Base-by-base conservation (phyloP, 2,888 invertebrate species). In the Apamea crenata region DNA sequence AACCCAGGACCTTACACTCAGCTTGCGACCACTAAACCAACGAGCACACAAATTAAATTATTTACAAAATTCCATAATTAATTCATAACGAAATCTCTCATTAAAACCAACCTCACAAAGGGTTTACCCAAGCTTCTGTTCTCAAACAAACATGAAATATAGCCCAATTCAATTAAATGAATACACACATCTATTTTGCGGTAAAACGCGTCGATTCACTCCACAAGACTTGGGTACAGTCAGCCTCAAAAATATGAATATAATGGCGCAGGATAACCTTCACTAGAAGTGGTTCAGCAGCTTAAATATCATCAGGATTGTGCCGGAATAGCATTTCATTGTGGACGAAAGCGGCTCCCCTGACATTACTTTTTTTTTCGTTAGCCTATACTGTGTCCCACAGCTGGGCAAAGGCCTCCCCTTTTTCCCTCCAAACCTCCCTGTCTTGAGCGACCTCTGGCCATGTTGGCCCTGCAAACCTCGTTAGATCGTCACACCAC, bases 111-210 rank as follows among this genome's bases (percentile, higher is more conserved):
- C 36, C 18, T 16, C 14, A 61, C 16, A 73, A 70, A 76, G n/a
- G 53, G 6, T 61, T 32, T 44, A 32, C n/a, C n/a, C 12, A 65
- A 72, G n/a, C 16, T 47, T 56, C n/a, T 63, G 68, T 21, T 59
- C 29, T 65, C n/a, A 65, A 83, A 76, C 47, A 50, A 81, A 44
- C 50, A 61, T 7, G 10, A 50, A 10, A 53, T n/a, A 53, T 40
- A 50, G 2, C 36, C 6, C 4, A 29, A 65, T 59, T 53, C 25
- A 85, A 83, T 86, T 65, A 61, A 81, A 74, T 71, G 29, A 70
- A 40, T 36, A 65, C 29, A 69, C 25, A 14, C 63, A 47, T 82
- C 16, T 63, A 82, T 74, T 68, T 68, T 14, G 36, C 12, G 59
- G 67, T 71, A 32, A 56, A 56, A 70, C n/a, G 21, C 56, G 12